Conservation (phyloP, 2,888 invertebrate genomes). For the Pseudococcus viburni region DNA sequence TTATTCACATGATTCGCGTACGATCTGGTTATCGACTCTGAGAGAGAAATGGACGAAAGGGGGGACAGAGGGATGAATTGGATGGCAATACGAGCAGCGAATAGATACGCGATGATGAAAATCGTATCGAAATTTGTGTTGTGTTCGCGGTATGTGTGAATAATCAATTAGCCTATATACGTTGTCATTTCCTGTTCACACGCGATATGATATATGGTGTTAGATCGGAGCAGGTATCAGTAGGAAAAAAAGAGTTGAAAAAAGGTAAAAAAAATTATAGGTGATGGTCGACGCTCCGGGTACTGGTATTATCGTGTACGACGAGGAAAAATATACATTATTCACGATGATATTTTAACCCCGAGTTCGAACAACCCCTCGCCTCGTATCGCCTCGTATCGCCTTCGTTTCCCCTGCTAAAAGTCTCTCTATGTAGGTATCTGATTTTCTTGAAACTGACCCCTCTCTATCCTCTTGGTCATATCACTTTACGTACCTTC, state of each 20-base stretch:
- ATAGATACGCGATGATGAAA: not conserved
- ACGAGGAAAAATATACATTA: not conserved
- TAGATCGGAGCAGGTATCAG: not conserved
- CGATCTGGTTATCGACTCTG: not conserved
- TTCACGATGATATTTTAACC: not conserved
- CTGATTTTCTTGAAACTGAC: too few species aligned
- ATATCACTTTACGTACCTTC: too few species aligned
- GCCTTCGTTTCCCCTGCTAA: not conserved
- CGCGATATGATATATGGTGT: conserved; percentile 41
- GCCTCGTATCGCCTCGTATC: not conserved
- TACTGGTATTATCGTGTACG: not conserved
- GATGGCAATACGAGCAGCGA: not conserved
- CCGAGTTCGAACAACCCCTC: not conserved
- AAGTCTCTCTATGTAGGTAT: too few species aligned
- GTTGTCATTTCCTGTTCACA: conserved; percentile 39
- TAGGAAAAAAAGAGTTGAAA: not conserved
- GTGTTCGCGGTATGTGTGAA: conserved; percentile 24
- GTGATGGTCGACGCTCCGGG: conserved; percentile 34
- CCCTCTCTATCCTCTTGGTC: too few species aligned
- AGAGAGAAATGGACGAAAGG: not conserved
- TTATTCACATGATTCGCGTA: too few species aligned
- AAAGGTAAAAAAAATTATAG: conserved; percentile 21
- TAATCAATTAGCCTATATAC: conserved; percentile 42
- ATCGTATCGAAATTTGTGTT: not conserved
- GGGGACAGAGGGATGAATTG: not conserved